Evolutionary conservation across 2,113 vertebrate species (phyloP).

Genomic region (Varanus komodoensis): DNA sequence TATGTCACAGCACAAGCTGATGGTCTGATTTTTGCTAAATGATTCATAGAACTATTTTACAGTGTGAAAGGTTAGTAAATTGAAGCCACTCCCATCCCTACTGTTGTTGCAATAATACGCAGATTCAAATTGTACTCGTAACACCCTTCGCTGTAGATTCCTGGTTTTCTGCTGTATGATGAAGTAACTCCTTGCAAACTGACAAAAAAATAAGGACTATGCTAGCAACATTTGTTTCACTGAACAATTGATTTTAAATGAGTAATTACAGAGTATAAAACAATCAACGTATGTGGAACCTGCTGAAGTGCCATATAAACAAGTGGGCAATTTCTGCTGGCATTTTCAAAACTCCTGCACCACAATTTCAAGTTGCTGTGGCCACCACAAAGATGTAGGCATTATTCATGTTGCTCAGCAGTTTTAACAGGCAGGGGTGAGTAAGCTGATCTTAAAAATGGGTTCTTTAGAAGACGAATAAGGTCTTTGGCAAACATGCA

Average conservation of each 20-base stretch:
- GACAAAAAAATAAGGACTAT: background rate
- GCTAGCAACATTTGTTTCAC: conserved; percentile 12
- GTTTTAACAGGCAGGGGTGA: background rate
- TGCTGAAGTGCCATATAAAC: background rate
- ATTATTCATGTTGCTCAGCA: background rate
- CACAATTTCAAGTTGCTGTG: accelerated
- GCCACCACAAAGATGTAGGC: background rate
- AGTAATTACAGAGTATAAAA: background rate
- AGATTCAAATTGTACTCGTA: background rate
- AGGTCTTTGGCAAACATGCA: background rate
- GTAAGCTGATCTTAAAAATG: background rate
- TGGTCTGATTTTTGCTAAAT: background rate
- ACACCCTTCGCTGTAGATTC: conserved; percentile 16
- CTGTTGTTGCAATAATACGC: accelerated
- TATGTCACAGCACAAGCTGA: background rate
- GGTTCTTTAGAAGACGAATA: background rate
- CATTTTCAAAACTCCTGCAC: conserved; percentile 33
- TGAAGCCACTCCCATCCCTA: background rate
- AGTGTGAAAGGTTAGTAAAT: background rate
- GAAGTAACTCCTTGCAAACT: background rate
- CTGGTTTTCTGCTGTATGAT: background rate
- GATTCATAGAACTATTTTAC: conserved; percentile 51
- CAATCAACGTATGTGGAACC: background rate
- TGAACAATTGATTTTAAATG: background rate
- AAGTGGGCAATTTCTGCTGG: background rate